Evolutionary conservation across 2,113 vertebrate genomes (phyloP).

Genomic region (Morone saxatilis): DNA sequence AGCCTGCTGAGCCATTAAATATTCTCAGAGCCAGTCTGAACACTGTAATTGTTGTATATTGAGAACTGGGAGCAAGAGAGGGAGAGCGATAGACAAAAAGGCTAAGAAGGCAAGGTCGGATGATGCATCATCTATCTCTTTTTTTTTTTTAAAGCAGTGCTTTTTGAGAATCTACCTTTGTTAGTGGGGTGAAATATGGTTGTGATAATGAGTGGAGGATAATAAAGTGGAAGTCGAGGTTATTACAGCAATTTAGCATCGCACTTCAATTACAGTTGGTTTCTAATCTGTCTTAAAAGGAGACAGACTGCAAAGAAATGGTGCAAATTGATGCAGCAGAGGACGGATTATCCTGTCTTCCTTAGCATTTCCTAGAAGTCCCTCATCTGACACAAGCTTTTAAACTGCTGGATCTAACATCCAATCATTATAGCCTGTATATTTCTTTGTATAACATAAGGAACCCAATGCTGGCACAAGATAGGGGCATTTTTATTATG

Average conservation of each 20-base stretch:
- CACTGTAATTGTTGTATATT: neutral
- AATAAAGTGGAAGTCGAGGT: neutral
- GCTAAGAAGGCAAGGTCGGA: neutral
- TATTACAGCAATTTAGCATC: neutral
- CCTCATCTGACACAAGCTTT: too few relatives aligned
- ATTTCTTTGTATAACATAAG: too few relatives aligned
- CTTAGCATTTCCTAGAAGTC: too few relatives aligned
- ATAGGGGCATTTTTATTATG: too few relatives aligned
- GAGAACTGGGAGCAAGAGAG: neutral
- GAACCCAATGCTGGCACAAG: too few relatives aligned
- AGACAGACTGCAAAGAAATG: neutral
- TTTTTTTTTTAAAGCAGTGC: neutral
- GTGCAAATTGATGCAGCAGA: neutral
- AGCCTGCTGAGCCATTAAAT: neutral
- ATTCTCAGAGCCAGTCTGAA: neutral
- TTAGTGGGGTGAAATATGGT: neutral
- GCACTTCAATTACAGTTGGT: neutral
- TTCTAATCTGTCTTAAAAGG: neutral
- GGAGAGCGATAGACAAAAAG: neutral
- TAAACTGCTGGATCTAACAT: too few relatives aligned
- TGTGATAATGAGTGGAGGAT: neutral
- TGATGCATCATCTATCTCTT: neutral
- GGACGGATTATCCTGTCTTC: neutral
- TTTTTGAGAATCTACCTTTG: neutral
- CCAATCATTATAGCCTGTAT: too few relatives aligned